phyloP scores from a whole-genome alignment of 2,797 vertebrate species.

The Notolabrus celidotus region DNA sequence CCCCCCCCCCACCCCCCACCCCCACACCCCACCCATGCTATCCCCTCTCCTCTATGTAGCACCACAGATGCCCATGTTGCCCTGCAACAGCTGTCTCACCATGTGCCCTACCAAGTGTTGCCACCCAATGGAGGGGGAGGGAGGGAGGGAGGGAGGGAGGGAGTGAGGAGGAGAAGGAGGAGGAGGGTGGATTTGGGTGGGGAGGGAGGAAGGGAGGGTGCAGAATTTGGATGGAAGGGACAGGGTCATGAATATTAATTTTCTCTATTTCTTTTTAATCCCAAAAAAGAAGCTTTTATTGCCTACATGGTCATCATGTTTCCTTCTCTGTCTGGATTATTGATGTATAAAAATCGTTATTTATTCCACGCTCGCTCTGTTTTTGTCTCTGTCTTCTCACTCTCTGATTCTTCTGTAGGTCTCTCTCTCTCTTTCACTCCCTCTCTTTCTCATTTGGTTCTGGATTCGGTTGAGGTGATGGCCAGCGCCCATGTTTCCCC shows the following conservation, averaged over 20 bases:
- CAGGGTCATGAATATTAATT: conserved; percentile 83
- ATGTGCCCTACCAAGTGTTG: conserved; percentile 90
- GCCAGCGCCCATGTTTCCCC: conserved; percentile 58
- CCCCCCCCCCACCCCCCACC: conserved; percentile 19
- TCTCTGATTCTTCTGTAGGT: conserved; percentile 33
- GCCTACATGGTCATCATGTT: conserved; percentile 1
- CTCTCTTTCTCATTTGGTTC: conserved; percentile 53
- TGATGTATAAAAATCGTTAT: conserved; percentile 4
- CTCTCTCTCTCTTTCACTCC: conserved; percentile 25
- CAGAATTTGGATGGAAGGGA: conserved; percentile 68
- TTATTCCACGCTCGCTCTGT: conserved; percentile 31
- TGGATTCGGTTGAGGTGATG: conserved; percentile 66
- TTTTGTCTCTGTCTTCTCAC: conserved; percentile 20
- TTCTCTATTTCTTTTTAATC: conserved; percentile 18
- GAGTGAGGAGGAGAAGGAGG: conserved; percentile 62
- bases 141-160: conserved; percentile 67
- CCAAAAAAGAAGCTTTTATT: conserved; percentile 41
- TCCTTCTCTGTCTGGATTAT: conserved; percentile 44
- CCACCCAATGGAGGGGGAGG: conserved; percentile 82
- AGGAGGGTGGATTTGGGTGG: conserved; percentile 65
- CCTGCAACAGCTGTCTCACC: conserved; percentile 90
- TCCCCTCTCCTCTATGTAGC: conserved; percentile 72
- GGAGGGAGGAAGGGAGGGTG: conserved; percentile 60
- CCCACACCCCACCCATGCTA: conserved; percentile 36
- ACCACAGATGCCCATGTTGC: conserved; percentile 88